These are phyloP conservation scores for honey bee (Apis mellifera) DNA, from an alignment of 1,140 invertebrate species.

Conservation along the genomic window Amel_HAv3.1 CM009946.2:1308001-1308500, in stretches of 20 bases:
- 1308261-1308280: neutral
- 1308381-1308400: neutral
- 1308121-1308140: slow-evolving; percentile 69
- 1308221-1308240: slow-evolving; percentile 1
- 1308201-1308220: slow-evolving; percentile 34
- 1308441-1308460: neutral
- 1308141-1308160: slow-evolving; percentile 79
- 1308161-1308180: slow-evolving; percentile 73
- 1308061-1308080: slow-evolving; percentile 76
- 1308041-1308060: slow-evolving; percentile 77
- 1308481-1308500: neutral
- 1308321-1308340: neutral
- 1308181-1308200: slow-evolving; percentile 62
- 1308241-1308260: slow-evolving; percentile 3
- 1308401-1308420: neutral
- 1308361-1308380: neutral
- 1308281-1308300: neutral
- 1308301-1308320: neutral
- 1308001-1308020: slow-evolving; percentile 66
- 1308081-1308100: slow-evolving; percentile 57
- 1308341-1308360: neutral
- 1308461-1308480: neutral
- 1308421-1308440: neutral
- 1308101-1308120: slow-evolving; percentile 69
- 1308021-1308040: slow-evolving; percentile 73